Conservation (phyloP, 2,888 invertebrate genomes). For the Prenolepis imparis region DNA sequence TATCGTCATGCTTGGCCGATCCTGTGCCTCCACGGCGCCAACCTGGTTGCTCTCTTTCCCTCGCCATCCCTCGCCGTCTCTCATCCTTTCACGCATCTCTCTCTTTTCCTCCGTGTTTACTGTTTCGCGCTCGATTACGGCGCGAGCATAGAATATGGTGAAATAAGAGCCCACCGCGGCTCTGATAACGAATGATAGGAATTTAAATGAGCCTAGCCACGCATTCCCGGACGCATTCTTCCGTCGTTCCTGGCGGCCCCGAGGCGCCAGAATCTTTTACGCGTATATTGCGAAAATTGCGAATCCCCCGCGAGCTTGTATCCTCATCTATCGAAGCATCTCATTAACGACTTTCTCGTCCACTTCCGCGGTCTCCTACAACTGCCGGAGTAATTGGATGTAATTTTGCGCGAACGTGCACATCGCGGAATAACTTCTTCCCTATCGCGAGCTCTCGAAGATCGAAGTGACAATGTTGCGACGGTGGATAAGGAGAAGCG, state of each 20-base stretch:
- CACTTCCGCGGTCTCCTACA: conserved; percentile 32
- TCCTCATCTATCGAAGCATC: conserved; percentile 19
- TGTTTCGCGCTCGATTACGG: conserved; percentile 60
- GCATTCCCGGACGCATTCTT: conserved; percentile 35
- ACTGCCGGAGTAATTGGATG: conserved; percentile 17
- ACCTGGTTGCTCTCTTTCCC: conserved; percentile 50
- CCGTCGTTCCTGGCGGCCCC: conserved; percentile 19
- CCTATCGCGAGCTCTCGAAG: background rate
- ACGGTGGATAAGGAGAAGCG: conserved; percentile 9
- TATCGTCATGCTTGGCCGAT: conserved; percentile 83
- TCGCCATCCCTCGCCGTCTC: conserved; percentile 37
- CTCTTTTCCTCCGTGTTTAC: conserved; percentile 2
- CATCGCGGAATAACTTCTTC: conserved; percentile 20
- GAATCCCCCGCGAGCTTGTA: conserved; percentile 16
- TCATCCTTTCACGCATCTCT: conserved; percentile 41
- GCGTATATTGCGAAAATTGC: conserved; percentile 56
- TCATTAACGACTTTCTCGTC: conserved; percentile 51
- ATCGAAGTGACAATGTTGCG: background rate
- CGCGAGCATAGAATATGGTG: conserved; percentile 1
- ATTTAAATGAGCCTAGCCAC: conserved; percentile 59
- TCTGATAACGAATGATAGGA: conserved; percentile 62
- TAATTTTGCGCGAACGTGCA: conserved; percentile 9
- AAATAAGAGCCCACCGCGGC: conserved; percentile 35
- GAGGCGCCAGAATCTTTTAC: conserved; percentile 28
- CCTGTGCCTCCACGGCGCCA: conserved; percentile 78